Evolutionary conservation across 23 tunicate species (phyloP).

Genomic region (Halocynthia aurantium): DNA sequence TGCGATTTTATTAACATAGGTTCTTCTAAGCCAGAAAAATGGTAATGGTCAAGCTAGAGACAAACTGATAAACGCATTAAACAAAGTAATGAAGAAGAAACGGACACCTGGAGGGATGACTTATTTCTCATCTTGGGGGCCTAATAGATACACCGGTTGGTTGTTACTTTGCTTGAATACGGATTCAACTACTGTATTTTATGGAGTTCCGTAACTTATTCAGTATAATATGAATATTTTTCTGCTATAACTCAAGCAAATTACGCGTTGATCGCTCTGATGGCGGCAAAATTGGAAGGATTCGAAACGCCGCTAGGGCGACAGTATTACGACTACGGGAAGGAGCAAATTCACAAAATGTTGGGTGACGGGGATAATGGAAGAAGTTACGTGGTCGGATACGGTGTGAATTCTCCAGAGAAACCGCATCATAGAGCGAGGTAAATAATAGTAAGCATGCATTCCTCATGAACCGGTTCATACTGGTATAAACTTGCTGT

Average conservation of each 20-base stretch:
- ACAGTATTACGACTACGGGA: constrained; percentile 43
- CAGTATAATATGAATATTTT: too few species aligned
- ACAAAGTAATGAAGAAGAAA: constrained; percentile 12
- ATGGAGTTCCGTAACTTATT: too few species aligned
- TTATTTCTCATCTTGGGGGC: constrained; percentile 64
- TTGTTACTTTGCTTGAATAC: not conserved
- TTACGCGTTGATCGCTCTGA: constrained; percentile 59
- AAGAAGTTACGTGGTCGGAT: constrained; percentile 69
- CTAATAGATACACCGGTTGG: constrained; percentile 92
- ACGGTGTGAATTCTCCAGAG: constrained; percentile 45
- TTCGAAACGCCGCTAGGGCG: not conserved
- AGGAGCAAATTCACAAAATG: constrained; percentile 66
- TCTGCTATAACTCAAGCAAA: constrained; percentile 34
- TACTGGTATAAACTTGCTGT: not conserved
- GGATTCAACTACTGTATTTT: not conserved
- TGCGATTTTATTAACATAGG: not conserved
- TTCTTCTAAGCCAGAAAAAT: constrained; percentile 24
- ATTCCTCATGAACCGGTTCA: not conserved
- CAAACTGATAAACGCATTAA: constrained; percentile 14
- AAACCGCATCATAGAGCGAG: constrained; percentile 92
- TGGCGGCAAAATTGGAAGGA: constrained; percentile 58
- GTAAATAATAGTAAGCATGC: constrained; percentile 21
- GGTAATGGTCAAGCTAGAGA: constrained; percentile 22
- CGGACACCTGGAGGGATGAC: constrained; percentile 78
- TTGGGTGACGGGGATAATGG: constrained; percentile 49